Evolutionary conservation across 1,140 invertebrate species (phyloP).

Genomic region (Drosophila kohkoa): DNA sequence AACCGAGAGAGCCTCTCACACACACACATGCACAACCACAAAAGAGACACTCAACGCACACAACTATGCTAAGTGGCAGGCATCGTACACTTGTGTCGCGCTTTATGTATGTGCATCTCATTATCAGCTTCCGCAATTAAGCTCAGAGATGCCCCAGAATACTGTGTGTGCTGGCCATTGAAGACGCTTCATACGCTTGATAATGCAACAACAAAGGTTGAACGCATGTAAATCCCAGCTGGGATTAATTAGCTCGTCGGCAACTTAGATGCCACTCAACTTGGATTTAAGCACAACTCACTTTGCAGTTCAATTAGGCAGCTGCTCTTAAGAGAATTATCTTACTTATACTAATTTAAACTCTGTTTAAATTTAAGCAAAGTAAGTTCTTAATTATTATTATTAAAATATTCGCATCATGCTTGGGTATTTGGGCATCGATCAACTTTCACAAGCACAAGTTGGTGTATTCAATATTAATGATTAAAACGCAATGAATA

Average conservation of each 20-base stretch:
- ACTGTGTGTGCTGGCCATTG: background rate
- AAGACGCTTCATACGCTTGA: background rate
- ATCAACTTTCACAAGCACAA: slow-evolving; percentile 1
- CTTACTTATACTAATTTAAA: too few species aligned
- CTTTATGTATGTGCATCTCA: slow-evolving; percentile 24
- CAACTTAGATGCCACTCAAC: background rate
- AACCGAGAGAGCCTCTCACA: background rate
- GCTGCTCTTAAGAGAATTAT: background rate
- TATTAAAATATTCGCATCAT: background rate
- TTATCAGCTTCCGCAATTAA: slow-evolving; percentile 17
- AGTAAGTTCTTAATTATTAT: too few species aligned
- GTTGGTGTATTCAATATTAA: slow-evolving; percentile 27
- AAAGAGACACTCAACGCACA: background rate
- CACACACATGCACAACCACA: background rate
- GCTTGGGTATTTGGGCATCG: slow-evolving; percentile 12
- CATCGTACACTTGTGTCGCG: background rate
- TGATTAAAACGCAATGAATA: slow-evolving; percentile 14
- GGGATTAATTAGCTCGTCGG: slow-evolving; percentile 2
- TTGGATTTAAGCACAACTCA: background rate
- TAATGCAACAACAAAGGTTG: background rate
- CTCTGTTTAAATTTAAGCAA: too few species aligned
- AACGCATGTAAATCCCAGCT: background rate
- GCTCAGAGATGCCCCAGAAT: background rate
- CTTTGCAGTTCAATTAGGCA: background rate
- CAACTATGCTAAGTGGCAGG: background rate